phyloP scores from a whole-genome alignment of 2,888 invertebrate species.

The Eupithecia pulchellata region DNA sequence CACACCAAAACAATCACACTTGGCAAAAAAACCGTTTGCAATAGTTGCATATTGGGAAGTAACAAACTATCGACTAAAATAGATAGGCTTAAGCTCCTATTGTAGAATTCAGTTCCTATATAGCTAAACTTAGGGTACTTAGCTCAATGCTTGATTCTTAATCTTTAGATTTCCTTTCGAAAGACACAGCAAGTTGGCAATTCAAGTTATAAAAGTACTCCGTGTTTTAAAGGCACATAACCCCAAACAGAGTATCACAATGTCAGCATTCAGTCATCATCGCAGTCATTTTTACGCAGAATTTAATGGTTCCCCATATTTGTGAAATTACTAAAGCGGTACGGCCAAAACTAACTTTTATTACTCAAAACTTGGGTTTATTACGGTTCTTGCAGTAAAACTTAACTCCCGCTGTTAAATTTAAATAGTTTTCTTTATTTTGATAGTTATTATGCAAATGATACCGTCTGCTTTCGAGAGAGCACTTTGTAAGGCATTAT shows the following conservation, averaged over 20 bases:
- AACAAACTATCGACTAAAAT: not conserved
- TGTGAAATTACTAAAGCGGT: slow-evolving; percentile 43
- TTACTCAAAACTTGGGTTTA: slow-evolving; percentile 46
- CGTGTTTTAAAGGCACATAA: not conserved
- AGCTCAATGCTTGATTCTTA: not conserved
- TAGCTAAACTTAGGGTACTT: not conserved
- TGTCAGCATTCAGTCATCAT: slow-evolving; percentile 41
- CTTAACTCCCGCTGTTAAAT: slow-evolving; percentile 46
- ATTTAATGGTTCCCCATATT: slow-evolving; percentile 45
- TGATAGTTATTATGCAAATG: slow-evolving; percentile 45
- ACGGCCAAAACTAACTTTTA: slow-evolving; percentile 42
- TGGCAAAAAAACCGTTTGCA: not conserved
- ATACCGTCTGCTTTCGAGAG: slow-evolving; percentile 33
- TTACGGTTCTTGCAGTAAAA: slow-evolving; percentile 43
- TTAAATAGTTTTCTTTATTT: slow-evolving; percentile 48
- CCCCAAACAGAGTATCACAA: slow-evolving; percentile 35
- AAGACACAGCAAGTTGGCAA: not conserved
- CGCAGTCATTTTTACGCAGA: slow-evolving; percentile 45
- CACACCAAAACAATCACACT: too few species aligned
- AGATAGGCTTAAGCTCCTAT: not conserved
- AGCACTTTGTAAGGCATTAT: slow-evolving; percentile 28
- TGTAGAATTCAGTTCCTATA: not conserved
- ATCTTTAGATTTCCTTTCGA: not conserved
- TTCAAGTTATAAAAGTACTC: not conserved
- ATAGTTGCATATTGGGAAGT: not conserved